Evolutionary conservation across 2,888 invertebrate species (phyloP), one percentile per base, ranked within the genome.

Genomic region (Morpho deidamia): DNA sequence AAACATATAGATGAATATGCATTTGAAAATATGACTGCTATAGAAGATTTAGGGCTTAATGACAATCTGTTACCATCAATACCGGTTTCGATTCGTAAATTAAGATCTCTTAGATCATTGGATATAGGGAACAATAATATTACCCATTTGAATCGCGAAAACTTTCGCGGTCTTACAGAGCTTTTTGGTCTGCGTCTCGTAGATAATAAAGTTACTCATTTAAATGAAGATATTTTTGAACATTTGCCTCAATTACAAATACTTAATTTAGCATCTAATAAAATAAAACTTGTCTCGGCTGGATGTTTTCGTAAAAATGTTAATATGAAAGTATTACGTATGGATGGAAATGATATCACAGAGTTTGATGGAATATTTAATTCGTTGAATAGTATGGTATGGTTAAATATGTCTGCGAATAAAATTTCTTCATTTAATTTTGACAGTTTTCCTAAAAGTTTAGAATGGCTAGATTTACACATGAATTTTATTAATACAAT

Each of bases 101-200:
- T 96, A 58, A 84, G 91, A 46, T 92, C 93, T 64, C 81, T 97
- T 56, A 93, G 93, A 78, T 93, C 94, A 14, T 87, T 97, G 62
- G 95, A 96, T 84, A 91, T 97, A 63, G 95, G 95, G 14, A 94
- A 95, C 74, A 97, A 97, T 83, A 92, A 92, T 72, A 94, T 97
- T 75, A 91, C 93, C 69, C 88, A 90, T 61, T 90, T 97, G 63
- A 92, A 90, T 61, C 92, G 93, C 71, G 92, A 93, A 66, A 94
- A 94, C 63, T 95, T 96, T 73, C 91, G 91, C 65, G 95, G 95
- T 9, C 83, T 96, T 59, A 91, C 92, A 59, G 92, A 94, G 71
- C 90, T 97, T 60, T 93, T 93, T 70, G 94, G 95, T 52, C 87
- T 97, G 59, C 92, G 96, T 59, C 80, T 97, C 65, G 95, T 95